A percentile compares a stretch with the other conserved stretches of the same genome.
These are phyloP conservation scores for Hyperoplus immaculatus DNA, from an alignment of 2,797 vertebrate species.

Conservation along the genomic window DNA sequence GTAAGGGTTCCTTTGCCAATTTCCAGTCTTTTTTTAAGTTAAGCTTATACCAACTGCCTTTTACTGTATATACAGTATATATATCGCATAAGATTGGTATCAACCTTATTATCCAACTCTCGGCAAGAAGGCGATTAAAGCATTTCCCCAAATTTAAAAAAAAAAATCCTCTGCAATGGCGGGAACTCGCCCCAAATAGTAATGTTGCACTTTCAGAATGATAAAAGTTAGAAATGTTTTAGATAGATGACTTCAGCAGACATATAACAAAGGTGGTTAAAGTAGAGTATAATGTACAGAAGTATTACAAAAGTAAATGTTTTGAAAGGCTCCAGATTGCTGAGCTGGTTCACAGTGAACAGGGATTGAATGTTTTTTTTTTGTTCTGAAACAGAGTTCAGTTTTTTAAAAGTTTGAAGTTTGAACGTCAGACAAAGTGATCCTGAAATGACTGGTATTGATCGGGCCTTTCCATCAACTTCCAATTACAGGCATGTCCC, in stretches of 20 bases:
- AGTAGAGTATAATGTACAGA: neutral
- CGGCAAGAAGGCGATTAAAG: neutral
- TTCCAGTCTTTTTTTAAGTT: neutral
- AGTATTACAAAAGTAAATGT: neutral
- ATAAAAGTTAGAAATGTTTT: neutral
- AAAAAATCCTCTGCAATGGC: neutral
- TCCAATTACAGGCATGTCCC: conserved; percentile 11
- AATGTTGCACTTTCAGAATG: neutral
- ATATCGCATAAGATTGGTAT: neutral
- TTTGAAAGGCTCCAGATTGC: neutral
- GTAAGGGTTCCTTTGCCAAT: too few relatives aligned
- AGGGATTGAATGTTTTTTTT: neutral
- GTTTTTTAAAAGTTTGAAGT: conserved; percentile 10
- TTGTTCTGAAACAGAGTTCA: neutral
- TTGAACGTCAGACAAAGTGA: conserved; percentile 5
- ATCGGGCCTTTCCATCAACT: conserved; percentile 17
- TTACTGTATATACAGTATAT: neutral
- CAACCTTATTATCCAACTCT: too few relatives aligned
- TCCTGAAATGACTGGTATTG: conserved; percentile 32
- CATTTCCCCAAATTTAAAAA: neutral
- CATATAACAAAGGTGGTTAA: too few relatives aligned
- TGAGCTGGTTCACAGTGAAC: neutral
- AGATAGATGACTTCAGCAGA: neutral
- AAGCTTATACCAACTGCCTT: neutral
- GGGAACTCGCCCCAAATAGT: neutral